Conservation (phyloP, 1,140 invertebrate genomes). For the Gryon sp. region DNA sequence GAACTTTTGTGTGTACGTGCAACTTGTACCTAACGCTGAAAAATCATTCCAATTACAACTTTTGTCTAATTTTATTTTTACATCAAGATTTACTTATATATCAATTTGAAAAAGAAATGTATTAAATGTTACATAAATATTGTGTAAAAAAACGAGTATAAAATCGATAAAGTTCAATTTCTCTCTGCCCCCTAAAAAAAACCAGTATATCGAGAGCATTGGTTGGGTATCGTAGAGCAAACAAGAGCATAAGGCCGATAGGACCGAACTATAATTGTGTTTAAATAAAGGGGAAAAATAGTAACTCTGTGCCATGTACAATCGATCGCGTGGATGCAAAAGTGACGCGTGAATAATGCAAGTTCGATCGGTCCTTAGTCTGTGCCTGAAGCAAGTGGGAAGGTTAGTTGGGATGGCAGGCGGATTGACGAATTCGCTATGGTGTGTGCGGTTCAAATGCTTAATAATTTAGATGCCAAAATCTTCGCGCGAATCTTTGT, state of each 20-base stretch:
- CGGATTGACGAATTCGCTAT: conserved; percentile 70
- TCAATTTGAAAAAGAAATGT: too few species aligned
- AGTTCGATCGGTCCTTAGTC: conserved; percentile 73
- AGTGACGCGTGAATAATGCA: conserved; percentile 75
- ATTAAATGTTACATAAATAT: too few species aligned
- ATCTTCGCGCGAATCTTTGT: conserved; percentile 61
- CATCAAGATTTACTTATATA: too few species aligned
- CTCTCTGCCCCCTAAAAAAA: conserved; percentile 12
- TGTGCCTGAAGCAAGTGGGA: conserved; percentile 65
- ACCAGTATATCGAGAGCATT: conserved; percentile 7
- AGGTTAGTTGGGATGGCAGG: conserved; percentile 65
- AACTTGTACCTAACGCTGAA: conserved; percentile 55
- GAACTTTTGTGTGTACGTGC: conserved; percentile 33
- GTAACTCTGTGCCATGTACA: conserved; percentile 44
- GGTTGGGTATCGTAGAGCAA: conserved; percentile 43
- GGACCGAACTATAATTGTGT: conserved; percentile 56
- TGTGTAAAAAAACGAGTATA: not conserved
- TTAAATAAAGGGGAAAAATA: conserved; percentile 57
- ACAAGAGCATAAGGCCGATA: conserved; percentile 59
- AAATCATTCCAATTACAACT: conserved; percentile 51
- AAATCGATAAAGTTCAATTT: conserved; percentile 50
- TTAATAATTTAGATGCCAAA: conserved; percentile 76
- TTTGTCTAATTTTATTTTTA: conserved; percentile 10
- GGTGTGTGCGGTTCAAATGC: conserved; percentile 73
- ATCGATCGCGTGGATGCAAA: conserved; percentile 71